Percentiles rank a stretch among this genome's conserved stretches.
Evolutionary conservation across 2,113 vertebrate genomes (phyloP).

Genomic region (Hymenochirus boettgeri): DNA sequence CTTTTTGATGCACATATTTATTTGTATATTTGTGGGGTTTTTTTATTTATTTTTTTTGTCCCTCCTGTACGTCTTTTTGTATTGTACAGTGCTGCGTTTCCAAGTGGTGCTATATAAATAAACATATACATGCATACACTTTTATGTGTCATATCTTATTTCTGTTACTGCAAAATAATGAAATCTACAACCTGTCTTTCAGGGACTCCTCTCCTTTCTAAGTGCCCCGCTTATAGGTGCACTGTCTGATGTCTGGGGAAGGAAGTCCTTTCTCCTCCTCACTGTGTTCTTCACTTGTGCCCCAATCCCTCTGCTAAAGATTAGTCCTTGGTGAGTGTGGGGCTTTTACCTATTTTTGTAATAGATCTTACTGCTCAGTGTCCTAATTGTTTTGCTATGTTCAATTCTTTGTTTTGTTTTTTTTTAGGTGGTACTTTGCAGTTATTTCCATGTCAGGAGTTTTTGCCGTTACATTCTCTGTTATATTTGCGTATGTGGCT

Average conservation of each 20-base stretch:
- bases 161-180: not conserved
- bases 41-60: too few species aligned
- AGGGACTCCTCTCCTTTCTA: constrained; percentile 92
- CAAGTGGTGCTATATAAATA: too few species aligned
- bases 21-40: too few species aligned
- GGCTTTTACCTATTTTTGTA: too few species aligned
- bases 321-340: constrained; percentile 84
- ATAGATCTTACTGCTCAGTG: too few species aligned
- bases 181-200: not conserved
- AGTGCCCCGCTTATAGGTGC: constrained; percentile 93
- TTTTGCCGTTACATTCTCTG: constrained; percentile 87
- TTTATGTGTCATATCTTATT: too few species aligned
- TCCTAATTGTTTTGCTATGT: too few species aligned
- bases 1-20: too few species aligned
- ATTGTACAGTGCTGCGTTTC: too few species aligned
- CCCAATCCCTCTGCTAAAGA: constrained; percentile 93
- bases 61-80: too few species aligned
- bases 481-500: constrained; percentile 85
- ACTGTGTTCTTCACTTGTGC: constrained; percentile 96
- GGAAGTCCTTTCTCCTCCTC: constrained; percentile 92
- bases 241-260: constrained; percentile 92
- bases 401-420: not conserved
- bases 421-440: constrained; percentile 87
- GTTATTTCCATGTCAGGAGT: constrained; percentile 91
- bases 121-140: not conserved